These are phyloP conservation scores for Oryzaephilus surinamensis DNA, from an alignment of 1,140 invertebrate genomes.

Conservation along the genomic window DNA sequence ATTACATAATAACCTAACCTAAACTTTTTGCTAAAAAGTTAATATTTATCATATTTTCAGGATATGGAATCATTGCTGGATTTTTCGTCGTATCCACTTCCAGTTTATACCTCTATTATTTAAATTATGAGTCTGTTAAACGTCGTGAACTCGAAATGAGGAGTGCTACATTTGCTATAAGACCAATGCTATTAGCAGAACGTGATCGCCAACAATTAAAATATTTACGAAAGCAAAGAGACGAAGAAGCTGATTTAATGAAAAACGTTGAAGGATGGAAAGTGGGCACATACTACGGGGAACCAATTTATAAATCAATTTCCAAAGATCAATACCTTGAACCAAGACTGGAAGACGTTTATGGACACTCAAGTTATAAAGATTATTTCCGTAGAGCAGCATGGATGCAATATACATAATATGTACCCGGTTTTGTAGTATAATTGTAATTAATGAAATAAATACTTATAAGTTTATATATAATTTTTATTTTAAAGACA, in stretches of 20 bases:
- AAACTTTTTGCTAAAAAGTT: neutral
- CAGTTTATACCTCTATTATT: slow-evolving; percentile 46
- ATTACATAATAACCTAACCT: slow-evolving; percentile 7
- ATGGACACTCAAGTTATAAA: slow-evolving; percentile 46
- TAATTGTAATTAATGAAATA: too few species aligned
- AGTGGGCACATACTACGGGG: slow-evolving; percentile 76
- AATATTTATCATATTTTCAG: slow-evolving; percentile 34
- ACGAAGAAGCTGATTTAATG: slow-evolving; percentile 80
- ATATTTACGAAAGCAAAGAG: slow-evolving; percentile 65
- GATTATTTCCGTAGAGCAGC: slow-evolving; percentile 42
- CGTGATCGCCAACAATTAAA: slow-evolving; percentile 72
- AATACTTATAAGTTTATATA: too few species aligned
- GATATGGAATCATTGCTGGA: slow-evolving; percentile 45
- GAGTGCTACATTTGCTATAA: slow-evolving; percentile 60
- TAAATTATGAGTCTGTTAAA: slow-evolving; percentile 41
- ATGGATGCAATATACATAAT: too few species aligned
- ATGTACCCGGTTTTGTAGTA: too few species aligned
- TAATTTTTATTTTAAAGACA: too few species aligned
- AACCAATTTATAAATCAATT: slow-evolving; percentile 55
- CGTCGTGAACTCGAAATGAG: slow-evolving; percentile 58
- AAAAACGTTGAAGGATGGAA: slow-evolving; percentile 79
- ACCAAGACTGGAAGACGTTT: slow-evolving; percentile 58
- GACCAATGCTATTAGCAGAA: slow-evolving; percentile 69
- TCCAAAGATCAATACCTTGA: slow-evolving; percentile 45
- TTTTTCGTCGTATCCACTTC: slow-evolving; percentile 49